phyloP scores from a whole-genome alignment of 2,888 invertebrate species.

The Pteria penguin region DNA sequence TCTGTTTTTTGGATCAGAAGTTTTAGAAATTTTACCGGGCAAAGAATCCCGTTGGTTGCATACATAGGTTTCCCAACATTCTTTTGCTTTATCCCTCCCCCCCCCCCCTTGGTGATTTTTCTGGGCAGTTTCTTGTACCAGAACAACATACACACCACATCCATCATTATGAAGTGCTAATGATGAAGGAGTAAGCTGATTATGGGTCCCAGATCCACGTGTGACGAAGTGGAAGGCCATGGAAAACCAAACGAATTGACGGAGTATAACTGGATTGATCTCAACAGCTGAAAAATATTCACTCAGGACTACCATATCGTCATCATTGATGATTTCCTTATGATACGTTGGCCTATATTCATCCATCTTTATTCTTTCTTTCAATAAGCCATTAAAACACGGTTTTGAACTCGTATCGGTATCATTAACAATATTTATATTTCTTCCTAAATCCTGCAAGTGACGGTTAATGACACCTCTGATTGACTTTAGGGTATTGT shows the following conservation, averaged over 20 bases:
- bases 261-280: background rate
- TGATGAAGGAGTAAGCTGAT: background rate
- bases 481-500: slow-evolving; percentile 1
- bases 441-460: background rate
- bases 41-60: background rate
- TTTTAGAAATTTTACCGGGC: background rate
- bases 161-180: background rate
- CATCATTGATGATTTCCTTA: background rate
- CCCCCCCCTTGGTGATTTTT: background rate
- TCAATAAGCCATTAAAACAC: slow-evolving; percentile 9
- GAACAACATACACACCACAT: background rate
- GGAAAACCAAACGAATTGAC: slow-evolving; percentile 15
- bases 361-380: slow-evolving; percentile 3
- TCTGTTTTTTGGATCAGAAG: background rate
- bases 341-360: slow-evolving; percentile 17
- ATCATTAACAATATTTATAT: slow-evolving; percentile 19
- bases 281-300: background rate
- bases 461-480: slow-evolving; percentile 30
- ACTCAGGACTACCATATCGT: background rate
- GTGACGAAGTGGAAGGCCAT: slow-evolving; percentile 22
- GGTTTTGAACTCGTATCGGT: slow-evolving; percentile 13
- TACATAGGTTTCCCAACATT: background rate
- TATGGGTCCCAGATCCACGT: slow-evolving; percentile 11
- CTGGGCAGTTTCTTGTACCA: background rate
- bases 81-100: background rate